A percentile compares a stretch with the other conserved stretches of the same genome.
These are phyloP conservation scores for Rugalucina vietnamica DNA, from an alignment of 2,888 invertebrate species.

Conservation along the genomic window DNA sequence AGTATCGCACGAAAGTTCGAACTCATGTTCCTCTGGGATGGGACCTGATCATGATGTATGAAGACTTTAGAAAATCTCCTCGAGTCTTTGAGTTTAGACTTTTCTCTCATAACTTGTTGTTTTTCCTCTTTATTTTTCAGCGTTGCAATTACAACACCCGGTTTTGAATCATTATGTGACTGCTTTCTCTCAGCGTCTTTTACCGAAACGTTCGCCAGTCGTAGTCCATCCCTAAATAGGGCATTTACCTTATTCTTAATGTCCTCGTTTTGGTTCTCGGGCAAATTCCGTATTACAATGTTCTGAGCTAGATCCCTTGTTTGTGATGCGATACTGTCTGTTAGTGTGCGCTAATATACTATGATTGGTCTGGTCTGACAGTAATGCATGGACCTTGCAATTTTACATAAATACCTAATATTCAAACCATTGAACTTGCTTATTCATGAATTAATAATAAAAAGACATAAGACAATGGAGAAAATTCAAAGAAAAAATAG, in stretches of 20 bases:
- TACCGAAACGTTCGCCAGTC: not conserved
- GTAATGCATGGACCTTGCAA: too few species aligned
- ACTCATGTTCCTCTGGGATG: not conserved
- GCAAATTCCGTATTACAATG: not conserved
- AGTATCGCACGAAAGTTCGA: slow-evolving; percentile 1
- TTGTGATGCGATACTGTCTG: too few species aligned
- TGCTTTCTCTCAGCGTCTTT: slow-evolving; percentile 1
- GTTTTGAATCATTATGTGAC: not conserved
- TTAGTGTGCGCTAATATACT: too few species aligned
- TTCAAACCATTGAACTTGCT: too few species aligned
- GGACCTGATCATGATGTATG: slow-evolving; percentile 16
- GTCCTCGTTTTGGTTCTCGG: not conserved
- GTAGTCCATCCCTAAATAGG: slow-evolving; percentile 14
- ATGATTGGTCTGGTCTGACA: too few species aligned
- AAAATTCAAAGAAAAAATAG: too few species aligned
- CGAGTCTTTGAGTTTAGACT: not conserved
- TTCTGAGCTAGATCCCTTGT: not conserved
- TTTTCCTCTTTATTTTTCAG: not conserved
- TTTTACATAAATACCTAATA: too few species aligned
- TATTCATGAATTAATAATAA: too few species aligned
- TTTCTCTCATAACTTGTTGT: not conserved
- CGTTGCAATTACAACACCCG: slow-evolving; percentile 3
- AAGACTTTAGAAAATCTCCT: slow-evolving; percentile 1
- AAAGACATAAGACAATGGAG: too few species aligned
- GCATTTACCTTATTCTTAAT: not conserved